Percentiles rank a stretch among this genome's conserved stretches.
These are phyloP conservation scores for Pholis gunnellus DNA, from an alignment of 2,113 vertebrate species.

Conservation along the genomic window DNA sequence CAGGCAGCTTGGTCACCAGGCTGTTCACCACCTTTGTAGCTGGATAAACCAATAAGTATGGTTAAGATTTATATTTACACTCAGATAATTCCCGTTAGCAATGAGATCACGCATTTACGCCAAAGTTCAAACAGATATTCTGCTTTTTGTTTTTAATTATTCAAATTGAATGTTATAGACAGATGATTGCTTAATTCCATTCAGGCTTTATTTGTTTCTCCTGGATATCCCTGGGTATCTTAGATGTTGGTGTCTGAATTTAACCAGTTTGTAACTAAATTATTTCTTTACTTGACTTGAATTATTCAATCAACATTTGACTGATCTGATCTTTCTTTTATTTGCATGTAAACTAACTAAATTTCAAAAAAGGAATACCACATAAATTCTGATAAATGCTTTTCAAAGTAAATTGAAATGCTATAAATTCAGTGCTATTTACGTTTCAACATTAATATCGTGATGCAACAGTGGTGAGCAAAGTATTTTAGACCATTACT, in stretches of 20 bases:
- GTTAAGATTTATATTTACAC: background rate
- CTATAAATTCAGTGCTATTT: background rate
- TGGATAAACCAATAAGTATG: conserved; percentile 64
- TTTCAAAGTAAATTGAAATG: background rate
- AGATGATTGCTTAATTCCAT: background rate
- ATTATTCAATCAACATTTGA: background rate
- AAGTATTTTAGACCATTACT: background rate
- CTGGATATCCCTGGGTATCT: background rate
- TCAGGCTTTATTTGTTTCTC: background rate
- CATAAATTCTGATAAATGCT: background rate
- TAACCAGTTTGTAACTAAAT: too few relatives aligned
- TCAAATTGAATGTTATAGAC: background rate
- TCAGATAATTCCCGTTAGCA: background rate
- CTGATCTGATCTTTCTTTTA: background rate
- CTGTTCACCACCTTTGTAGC: conserved; percentile 90
- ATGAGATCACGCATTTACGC: background rate
- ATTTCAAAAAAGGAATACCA: background rate
- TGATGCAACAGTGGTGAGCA: background rate
- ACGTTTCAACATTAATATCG: background rate
- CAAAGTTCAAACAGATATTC: background rate
- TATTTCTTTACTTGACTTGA: background rate
- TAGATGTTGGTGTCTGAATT: too few relatives aligned
- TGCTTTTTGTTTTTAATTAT: background rate
- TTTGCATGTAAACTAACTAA: background rate
- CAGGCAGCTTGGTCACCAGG: conserved; percentile 90